Evolutionary conservation across 2,888 invertebrate species (phyloP).

Genomic region (Lasioglossum lativentre): DNA sequence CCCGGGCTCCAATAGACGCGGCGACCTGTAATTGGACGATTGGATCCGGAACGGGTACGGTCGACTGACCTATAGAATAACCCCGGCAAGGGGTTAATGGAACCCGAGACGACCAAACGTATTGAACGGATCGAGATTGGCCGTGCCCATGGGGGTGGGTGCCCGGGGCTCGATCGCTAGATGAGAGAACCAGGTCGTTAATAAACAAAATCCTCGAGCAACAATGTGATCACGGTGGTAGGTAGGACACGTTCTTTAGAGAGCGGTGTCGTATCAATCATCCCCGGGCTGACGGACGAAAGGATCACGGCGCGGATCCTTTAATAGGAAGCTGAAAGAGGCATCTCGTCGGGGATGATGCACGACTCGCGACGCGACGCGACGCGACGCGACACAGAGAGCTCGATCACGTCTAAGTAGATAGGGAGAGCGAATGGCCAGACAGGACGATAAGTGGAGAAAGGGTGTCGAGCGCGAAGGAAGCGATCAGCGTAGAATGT

Average conservation of each 20-base stretch:
- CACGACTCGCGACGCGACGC: not conserved
- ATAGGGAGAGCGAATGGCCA: constrained; percentile 55
- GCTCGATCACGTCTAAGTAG: constrained; percentile 48
- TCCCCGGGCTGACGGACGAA: not conserved
- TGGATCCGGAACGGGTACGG: constrained; percentile 45
- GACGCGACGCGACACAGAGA: not conserved
- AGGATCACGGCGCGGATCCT: constrained; percentile 22
- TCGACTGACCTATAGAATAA: constrained; percentile 49
- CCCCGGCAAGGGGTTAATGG: constrained; percentile 42
- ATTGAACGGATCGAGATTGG: constrained; percentile 5
- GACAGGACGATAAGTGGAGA: constrained; percentile 47
- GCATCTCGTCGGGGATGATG: not conserved
- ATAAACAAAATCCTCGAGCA: constrained; percentile 13
- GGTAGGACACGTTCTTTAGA: not conserved
- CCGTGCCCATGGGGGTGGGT: too few relatives aligned
- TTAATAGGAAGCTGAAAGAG: constrained; percentile 15
- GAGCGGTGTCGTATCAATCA: constrained; percentile 25
- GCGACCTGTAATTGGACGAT: constrained; percentile 63
- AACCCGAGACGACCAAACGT: constrained; percentile 6
- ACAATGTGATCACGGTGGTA: not conserved
- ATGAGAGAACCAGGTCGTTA: constrained; percentile 17
- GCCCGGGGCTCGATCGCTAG: not conserved
- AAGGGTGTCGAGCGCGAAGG: constrained; percentile 7
- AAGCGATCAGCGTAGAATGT: constrained; percentile 37
- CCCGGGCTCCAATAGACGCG: constrained; percentile 41